phyloP scores from a whole-genome alignment of 1,140 invertebrate species.

The Hirudo medicinalis region DNA sequence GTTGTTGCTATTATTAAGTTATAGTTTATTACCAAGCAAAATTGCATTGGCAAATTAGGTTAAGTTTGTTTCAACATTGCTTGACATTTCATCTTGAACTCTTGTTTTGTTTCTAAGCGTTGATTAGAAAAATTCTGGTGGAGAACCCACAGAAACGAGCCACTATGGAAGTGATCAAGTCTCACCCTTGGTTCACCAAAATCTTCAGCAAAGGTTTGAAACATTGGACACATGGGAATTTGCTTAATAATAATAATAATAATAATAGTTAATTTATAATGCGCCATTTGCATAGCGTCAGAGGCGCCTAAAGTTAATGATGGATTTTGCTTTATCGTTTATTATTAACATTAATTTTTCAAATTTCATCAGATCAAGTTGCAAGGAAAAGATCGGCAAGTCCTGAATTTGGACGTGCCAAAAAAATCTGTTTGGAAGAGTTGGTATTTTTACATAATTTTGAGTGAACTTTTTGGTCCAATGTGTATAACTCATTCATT shows the following conservation, averaged over 20 bases:
- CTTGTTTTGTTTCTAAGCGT: constrained; percentile 33
- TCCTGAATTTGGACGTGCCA: not conserved
- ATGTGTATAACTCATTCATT: too few species aligned
- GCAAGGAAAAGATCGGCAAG: not conserved
- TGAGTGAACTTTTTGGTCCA: not conserved
- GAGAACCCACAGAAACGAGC: constrained; percentile 52
- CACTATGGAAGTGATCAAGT: constrained; percentile 54
- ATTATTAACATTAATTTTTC: not conserved
- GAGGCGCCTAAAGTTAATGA: too few species aligned
- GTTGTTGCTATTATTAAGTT: constrained; percentile 1
- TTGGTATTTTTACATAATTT: not conserved
- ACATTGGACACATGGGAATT: not conserved
- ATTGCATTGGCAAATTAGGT: constrained; percentile 5
- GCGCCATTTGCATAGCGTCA: too few species aligned
- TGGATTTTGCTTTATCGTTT: not conserved
- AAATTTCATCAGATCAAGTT: not conserved
- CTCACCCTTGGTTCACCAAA: constrained; percentile 63
- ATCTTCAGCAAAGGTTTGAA: constrained; percentile 34
- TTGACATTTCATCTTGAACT: not conserved
- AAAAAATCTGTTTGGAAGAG: not conserved
- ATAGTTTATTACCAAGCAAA: not conserved
- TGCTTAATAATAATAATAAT: too few species aligned
- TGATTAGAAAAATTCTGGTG: constrained; percentile 59
- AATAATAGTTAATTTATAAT: too few species aligned
- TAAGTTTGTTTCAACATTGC: not conserved